These are phyloP conservation scores for Norana najaformis DNA, from an alignment of 2,888 invertebrate genomes.

Conservation along the genomic window DNA sequence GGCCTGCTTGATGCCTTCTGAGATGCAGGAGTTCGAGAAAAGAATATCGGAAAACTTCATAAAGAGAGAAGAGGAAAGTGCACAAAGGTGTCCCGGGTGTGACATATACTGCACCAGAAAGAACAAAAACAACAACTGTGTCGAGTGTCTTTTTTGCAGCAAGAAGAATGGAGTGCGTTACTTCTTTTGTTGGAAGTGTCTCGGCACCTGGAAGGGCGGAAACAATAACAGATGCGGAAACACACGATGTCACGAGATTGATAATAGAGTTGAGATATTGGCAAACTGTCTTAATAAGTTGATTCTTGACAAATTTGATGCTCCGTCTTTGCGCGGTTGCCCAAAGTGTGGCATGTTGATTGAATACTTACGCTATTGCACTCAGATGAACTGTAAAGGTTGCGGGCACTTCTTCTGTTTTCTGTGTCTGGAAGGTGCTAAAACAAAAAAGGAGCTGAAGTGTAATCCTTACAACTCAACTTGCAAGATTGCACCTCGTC, in stretches of 20 bases:
- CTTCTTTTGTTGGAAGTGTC: slow-evolving; percentile 28
- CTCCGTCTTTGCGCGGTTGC: slow-evolving; percentile 27
- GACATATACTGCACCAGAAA: not conserved
- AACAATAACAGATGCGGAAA: not conserved
- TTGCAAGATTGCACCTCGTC: slow-evolving; percentile 21
- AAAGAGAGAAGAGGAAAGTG: not conserved
- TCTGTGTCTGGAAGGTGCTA: slow-evolving; percentile 20
- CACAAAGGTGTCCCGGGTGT: slow-evolving; percentile 24
- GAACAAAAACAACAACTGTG: not conserved
- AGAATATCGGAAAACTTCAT: slow-evolving; percentile 19
- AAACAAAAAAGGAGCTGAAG: not conserved
- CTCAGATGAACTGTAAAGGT: not conserved
- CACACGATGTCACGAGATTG: not conserved
- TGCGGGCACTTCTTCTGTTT: slow-evolving; percentile 29
- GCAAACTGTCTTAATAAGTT: slow-evolving; percentile 9
- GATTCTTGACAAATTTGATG: not conserved
- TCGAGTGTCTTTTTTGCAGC: not conserved
- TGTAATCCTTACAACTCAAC: slow-evolving; percentile 22
- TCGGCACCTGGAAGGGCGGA: not conserved
- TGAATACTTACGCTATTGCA: not conserved
- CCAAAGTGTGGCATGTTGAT: slow-evolving; percentile 29
- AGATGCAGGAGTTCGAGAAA: slow-evolving; percentile 25
- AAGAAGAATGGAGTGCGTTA: not conserved
- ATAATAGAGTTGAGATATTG: not conserved
- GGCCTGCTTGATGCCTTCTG: not conserved